Percentiles rank a stretch among this genome's conserved stretches.
phyloP scores from a whole-genome alignment of 2,113 vertebrate genomes.

The Brachirus orientalis region DNA sequence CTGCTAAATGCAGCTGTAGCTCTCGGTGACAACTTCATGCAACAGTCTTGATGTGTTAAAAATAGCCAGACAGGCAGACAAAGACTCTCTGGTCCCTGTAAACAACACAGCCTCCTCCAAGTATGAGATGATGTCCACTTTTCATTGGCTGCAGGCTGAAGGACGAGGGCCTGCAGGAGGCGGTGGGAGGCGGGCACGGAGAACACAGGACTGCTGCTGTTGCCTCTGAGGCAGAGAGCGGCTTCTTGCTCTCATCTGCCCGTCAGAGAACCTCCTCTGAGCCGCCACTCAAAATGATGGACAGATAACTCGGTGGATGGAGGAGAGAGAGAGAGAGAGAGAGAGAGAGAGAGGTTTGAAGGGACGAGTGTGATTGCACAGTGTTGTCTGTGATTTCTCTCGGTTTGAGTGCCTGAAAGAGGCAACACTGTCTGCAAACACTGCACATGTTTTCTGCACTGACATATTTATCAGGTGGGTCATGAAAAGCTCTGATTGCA shows the following conservation, averaged over 20 bases:
- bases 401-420: conserved; percentile 18
- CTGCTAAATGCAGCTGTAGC: conserved; percentile 19
- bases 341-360: conserved; percentile 19
- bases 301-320: conserved; percentile 52
- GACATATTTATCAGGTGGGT: conserved; percentile 17
- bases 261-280: conserved; percentile 72
- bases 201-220: conserved; percentile 75
- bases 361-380: conserved; percentile 30
- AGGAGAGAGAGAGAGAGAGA: conserved; percentile 29
- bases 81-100: conserved; percentile 5
- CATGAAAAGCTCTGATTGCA: conserved; percentile 17
- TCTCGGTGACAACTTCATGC: conserved; percentile 23
- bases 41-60: conserved; percentile 13
- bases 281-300: conserved; percentile 73
- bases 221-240: conserved; percentile 78
- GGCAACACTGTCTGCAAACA: not conserved
- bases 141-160: conserved; percentile 52
- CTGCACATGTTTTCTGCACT: not conserved
- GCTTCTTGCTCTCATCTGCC: conserved; percentile 77
- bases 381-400: conserved; percentile 22
- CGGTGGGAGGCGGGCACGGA: conserved; percentile 67
- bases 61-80: conserved; percentile 15
- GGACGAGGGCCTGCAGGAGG: conserved; percentile 48
- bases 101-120: conserved; percentile 34
- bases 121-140: conserved; percentile 30